Conservation (phyloP, 2,113 vertebrate genomes). For the Daphoenositta chrysoptera region DNA sequence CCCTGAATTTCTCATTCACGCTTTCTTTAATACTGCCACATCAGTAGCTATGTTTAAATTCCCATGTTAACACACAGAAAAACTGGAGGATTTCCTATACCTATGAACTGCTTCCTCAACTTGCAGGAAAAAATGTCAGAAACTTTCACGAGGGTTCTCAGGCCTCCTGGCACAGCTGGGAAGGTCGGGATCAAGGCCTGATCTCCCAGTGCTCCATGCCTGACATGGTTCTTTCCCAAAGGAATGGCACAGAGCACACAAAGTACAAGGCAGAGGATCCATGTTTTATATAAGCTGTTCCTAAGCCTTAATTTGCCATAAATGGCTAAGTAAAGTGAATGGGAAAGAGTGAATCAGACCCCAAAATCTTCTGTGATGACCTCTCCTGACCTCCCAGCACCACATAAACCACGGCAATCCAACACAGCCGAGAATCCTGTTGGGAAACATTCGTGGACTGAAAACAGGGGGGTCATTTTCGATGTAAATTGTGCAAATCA, state of each 20-base stretch:
- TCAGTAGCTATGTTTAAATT: not conserved
- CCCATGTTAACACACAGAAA: not conserved
- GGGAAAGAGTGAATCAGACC: not conserved
- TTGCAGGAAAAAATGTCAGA: not conserved
- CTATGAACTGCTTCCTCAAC: not conserved
- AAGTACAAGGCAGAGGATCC: not conserved
- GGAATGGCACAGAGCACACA: not conserved
- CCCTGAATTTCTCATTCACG: not conserved
- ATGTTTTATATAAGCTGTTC: not conserved
- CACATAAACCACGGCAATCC: rapidly evolving
- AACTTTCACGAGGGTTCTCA: not conserved
- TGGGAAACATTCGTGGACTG: not conserved
- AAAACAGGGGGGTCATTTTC: rapidly evolving
- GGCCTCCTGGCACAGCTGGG: not conserved
- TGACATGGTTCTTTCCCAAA: rapidly evolving
- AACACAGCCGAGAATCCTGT: not conserved
- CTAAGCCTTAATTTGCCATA: not conserved
- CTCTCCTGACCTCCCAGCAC: not conserved
- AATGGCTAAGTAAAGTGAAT: not conserved
- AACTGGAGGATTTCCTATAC: not conserved
- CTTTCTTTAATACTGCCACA: not conserved
- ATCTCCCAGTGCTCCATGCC: not conserved
- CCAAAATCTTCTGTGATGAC: not conserved
- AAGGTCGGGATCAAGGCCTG: not conserved
- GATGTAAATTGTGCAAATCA: not conserved